Evolutionary conservation across 1,140 invertebrate genomes (phyloP).

Genomic region (Leptinotarsa texana): DNA sequence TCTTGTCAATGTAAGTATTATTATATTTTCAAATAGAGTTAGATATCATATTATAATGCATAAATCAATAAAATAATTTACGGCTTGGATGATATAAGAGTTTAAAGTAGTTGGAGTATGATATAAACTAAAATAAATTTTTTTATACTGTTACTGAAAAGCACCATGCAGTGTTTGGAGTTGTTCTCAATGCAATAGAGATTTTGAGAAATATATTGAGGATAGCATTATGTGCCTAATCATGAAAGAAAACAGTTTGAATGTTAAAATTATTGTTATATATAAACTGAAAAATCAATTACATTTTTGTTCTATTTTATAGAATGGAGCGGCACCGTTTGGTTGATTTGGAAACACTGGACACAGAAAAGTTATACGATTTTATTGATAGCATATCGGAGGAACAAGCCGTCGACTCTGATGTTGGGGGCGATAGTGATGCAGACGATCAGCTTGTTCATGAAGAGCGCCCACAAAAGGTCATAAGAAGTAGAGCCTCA

Average conservation of each 20-base stretch:
- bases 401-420: not conserved
- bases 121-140: slow-evolving; percentile 4
- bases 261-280: not conserved
- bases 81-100: too few relatives aligned
- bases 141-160: not conserved
- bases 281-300: not conserved
- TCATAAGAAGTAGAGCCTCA: not conserved
- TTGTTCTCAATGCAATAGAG: slow-evolving; percentile 5
- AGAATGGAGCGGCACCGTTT: too few relatives aligned
- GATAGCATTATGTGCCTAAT: not conserved
- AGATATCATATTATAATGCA: too few relatives aligned
- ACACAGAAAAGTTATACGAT: not conserved
- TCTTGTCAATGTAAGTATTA: too few relatives aligned
- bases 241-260: slow-evolving; percentile 8
- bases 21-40: too few relatives aligned
- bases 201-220: slow-evolving; percentile 3
- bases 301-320: too few relatives aligned
- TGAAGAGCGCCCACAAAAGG: not conserved
- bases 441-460: slow-evolving; percentile 1
- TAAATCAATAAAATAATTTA: too few relatives aligned
- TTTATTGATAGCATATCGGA: not conserved
- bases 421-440: not conserved
- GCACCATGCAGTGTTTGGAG: slow-evolving; percentile 1
- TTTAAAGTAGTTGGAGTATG: too few relatives aligned
- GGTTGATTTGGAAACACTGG: not conserved